Base-by-base conservation (phyloP, 2,888 invertebrate species). In the Sinotaia quadrata region DNA sequence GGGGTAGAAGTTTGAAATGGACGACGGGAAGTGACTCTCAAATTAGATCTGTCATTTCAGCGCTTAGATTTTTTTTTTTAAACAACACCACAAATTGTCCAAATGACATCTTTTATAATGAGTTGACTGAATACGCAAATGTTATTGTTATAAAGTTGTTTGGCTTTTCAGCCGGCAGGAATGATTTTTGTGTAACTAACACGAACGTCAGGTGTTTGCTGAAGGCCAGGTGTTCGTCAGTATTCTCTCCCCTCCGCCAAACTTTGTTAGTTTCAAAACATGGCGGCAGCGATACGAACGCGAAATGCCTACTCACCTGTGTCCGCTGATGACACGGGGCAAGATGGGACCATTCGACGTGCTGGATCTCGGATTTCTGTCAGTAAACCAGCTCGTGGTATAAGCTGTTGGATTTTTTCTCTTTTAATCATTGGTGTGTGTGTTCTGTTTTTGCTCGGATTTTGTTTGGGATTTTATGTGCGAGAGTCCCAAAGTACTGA, bases 391-490 rank as follows among this genome's bases (percentile, higher is more conserved):
- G 71, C 63, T 2, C 54, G 68, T 24, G 77, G 71, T 68, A 68
- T 74, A 5, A 80, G 78, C 60, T 71, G 77, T 49, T 80, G 78
- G 77, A 75, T 72, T 7, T 73, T 79, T 67, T 78, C 77, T 58
- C 61, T 80, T 57, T 57, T 78, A 34, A 54, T 79, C 37, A 51
- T 81, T 24, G 77, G 76, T 36, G 66, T 81, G 60, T 71, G 78
- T 41, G 75, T 77, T 10, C 69, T 81, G 63, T 81, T 83, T 76
- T 72, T 82, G 33, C 59, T 80, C 12, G 81, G 83, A 44, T 69
- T 82, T 44, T 72, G 80, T 15, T 71, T 81, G 15, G 83, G 83
- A 58, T 82, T 80, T 75, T 80, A 78, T 54, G 74, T 82, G 56
- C 72, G 80, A 66, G 83, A 79, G 49, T 73, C 77, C 62, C 76